Base-by-base conservation (phyloP, 1,140 invertebrate species). In the Hermatobates lingyangjiaoensis region DNA sequence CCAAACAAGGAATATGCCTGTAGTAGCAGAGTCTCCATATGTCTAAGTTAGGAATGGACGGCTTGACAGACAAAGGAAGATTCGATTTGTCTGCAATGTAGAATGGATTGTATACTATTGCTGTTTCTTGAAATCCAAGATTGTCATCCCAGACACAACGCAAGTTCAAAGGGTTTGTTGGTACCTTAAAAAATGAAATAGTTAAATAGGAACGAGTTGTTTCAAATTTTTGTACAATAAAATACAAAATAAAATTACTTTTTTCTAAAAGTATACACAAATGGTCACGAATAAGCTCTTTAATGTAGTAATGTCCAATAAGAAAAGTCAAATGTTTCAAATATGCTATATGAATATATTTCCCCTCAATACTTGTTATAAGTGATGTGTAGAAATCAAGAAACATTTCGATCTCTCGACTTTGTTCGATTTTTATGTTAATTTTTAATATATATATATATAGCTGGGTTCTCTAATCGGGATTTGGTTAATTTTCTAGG, bases 1-100 rank as follows among this genome's bases (percentile, higher is more conserved):
- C 83, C 0, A 89, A 71, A 12, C 83, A 74, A 3, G 80, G 77
- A 60, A 90, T 73, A 85, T 87, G 92, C 1, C 88, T 77, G 57
- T 86, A 80, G 67, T 90, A 94, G 67, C 86, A 91, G 61, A 87
- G 85, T 44, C 74, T 71, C 88, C 88, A 94, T n/a, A 93, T 62
- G 46, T 83, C 76, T 53, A 89, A 64, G 55, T 64, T 67, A 4
- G 75, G 64, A 39, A 83, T 66, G 20, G 64, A 62, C 27, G 68
- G 68, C 15, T 71, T 62, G 1, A 78, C 55, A 23, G 52, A 47
- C 7, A 67, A 48, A 14, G 52, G 27, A 45, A 39, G 49, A 1
- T 25, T 45, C 26, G 54, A 48, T 51, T 54, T 46, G 53, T 57
- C 25, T 28, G 66, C 61, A 10, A 71, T 61, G 50, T 71, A 69